Conservation (phyloP, 2,113 vertebrate species). For the Dasyurus viverrinus region DNA sequence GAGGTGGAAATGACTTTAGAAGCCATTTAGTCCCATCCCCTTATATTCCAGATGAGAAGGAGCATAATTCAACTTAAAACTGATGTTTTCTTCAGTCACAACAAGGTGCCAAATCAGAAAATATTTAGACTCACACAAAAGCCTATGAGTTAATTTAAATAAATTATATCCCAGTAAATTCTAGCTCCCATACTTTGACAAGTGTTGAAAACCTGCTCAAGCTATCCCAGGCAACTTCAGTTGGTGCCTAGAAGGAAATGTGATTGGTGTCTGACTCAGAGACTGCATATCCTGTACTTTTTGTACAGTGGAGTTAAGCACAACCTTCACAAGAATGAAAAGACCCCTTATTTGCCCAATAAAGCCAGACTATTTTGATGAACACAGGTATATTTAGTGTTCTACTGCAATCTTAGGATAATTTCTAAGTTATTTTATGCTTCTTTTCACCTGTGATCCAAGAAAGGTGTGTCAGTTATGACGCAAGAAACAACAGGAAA, state of each 20-base stretch:
- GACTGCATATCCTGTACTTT: neutral
- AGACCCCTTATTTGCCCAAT: neutral
- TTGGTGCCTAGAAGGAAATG: neutral
- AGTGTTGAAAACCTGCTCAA: neutral
- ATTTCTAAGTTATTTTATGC: neutral
- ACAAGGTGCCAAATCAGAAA: neutral
- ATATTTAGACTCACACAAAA: neutral
- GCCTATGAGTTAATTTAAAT: neutral
- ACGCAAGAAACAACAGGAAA: neutral
- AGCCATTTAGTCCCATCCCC: neutral
- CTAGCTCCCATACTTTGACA: neutral
- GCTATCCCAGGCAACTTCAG: neutral
- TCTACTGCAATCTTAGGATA: neutral
- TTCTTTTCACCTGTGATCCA: neutral
- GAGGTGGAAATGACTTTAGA: neutral
- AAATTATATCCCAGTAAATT: neutral
- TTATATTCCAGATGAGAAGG: neutral
- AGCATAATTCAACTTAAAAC: neutral
- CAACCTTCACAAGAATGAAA: neutral
- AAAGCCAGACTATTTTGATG: too few relatives aligned
- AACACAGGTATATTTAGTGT: neutral
- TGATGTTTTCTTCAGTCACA: neutral
- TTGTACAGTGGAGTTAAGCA: neutral
- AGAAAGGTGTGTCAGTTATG: neutral
- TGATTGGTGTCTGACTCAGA: neutral